Base-by-base conservation (phyloP, 1,140 invertebrate species). In the Caerostris darwini region DNA sequence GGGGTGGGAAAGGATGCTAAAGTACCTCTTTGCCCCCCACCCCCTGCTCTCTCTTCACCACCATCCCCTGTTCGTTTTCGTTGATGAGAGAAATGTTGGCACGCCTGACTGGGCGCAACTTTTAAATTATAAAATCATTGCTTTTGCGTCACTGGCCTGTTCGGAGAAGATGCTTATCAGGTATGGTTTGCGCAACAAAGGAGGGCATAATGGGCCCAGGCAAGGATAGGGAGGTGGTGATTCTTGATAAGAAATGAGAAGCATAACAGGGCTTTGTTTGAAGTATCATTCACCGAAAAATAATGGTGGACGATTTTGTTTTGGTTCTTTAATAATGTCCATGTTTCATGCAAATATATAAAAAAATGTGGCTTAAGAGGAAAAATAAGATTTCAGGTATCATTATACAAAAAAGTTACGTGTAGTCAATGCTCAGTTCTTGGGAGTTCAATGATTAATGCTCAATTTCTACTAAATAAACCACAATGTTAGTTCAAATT, bases 61-160 rank as follows among this genome's bases (percentile, higher is more conserved):
- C 58, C 53, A 6, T 12, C 61, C 61, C 81, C 90, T 69, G 57
- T 50, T 54, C 53, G 50, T 67, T 64, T 64, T 53, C 53, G 77
- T 56, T 92, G 90, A 83, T 81, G 90, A 91, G 90, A 91, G 90
- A 91, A 59, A 81, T 81, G 69, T 82, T 61, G 69, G 54, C 56
- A 91, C 90, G 90, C 90, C 59, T 59, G 56, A 61, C n/a, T 82
- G 90, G 50, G 67, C 90, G n/a, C 69, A 91, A 81, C 71, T 91
- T 91, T 91, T 81, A 91, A 91, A 91, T 91, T 91, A 91, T 91
- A 91, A 91, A 91, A 91, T 91, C 90, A 91, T 91, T 91, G 90
- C 71, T 91, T 91, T 91, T 91, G 77, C 69, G 57, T 81, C 90
- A 91, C 10, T 91, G 90, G 64, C 10, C 50, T 56, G 69, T 17